Base-by-base conservation (phyloP, 2,888 invertebrate genomes). In the Campoplex capitator region DNA sequence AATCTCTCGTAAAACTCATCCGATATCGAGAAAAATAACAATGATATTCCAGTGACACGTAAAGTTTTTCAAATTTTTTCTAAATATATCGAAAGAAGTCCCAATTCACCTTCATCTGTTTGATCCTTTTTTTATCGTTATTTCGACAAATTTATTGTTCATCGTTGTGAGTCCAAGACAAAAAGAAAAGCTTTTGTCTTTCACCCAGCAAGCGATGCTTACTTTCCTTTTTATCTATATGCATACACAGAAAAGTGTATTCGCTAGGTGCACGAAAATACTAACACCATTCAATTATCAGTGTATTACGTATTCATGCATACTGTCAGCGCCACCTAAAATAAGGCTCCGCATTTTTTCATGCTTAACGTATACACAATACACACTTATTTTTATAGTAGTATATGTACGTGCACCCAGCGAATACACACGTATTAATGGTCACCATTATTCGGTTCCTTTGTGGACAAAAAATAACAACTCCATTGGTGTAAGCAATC, bases 401-500 rank as follows among this genome's bases (percentile, higher is more conserved):
- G n/a, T n/a, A n/a, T n/a, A n/a, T n/a, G n/a, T n/a, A n/a, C n/a
- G n/a, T n/a, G n/a, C n/a, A n/a, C n/a, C n/a, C n/a, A n/a, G n/a
- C n/a, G n/a, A n/a, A 3, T 28, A 13, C 11, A 28, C 28, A 58
- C 28, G 11, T 58, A 28, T 58, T 58, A 58, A 58, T 58, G 58
- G 58, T 58, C 2, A 11, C 13, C 13, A 28, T 58, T 38, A 18
- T 81, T 45, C 32, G n/a, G n/a, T 62, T 16, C 1, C 32, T 56
- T 54, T 56, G 54, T 74, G 2, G 18, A 51, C 2, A 45, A 48
- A 65, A 48, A 65, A 76, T 18, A 32, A 45, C 13, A 56, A 78
- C 70, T 18, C 38, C n/a, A 51, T 83, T 35, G 73, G 73, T 23
- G 23, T 82, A 78, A 85, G 77, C 67, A 78, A 78, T 77, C 85